phyloP scores from a whole-genome alignment of 2,888 invertebrate species.

The Strigamia transsilvanica region DNA sequence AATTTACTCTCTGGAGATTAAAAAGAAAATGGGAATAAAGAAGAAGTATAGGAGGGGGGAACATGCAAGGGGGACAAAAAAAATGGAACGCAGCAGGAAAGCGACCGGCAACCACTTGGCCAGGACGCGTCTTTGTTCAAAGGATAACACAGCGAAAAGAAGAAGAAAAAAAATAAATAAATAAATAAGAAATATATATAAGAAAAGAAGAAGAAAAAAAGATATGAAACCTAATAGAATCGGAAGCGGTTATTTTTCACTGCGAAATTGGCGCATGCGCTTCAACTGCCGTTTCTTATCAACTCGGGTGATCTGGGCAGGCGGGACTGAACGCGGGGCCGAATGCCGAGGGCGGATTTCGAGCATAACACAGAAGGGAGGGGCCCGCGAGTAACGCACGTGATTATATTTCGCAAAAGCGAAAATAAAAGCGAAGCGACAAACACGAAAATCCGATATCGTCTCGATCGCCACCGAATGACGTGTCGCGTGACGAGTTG shows the following conservation, averaged over 20 bases:
- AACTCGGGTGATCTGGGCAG: slow-evolving; percentile 32
- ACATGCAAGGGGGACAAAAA: too few relatives aligned
- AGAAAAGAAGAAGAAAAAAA: neutral
- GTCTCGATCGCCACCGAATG: neutral
- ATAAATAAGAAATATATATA: slow-evolving; percentile 11
- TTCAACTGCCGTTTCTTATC: slow-evolving; percentile 19
- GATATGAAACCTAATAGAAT: slow-evolving; percentile 48
- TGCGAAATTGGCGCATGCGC: slow-evolving; percentile 48
- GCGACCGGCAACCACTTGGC: slow-evolving; percentile 33
- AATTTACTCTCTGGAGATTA: slow-evolving; percentile 40
- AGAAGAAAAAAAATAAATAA: neutral
- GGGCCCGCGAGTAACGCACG: neutral
- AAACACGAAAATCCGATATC: neutral
- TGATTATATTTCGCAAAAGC: slow-evolving; percentile 18
- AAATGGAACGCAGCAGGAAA: slow-evolving; percentile 32
- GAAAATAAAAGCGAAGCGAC: neutral
- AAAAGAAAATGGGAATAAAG: slow-evolving; percentile 15
- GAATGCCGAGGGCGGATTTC: slow-evolving; percentile 32
- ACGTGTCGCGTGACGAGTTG: slow-evolving; percentile 47
- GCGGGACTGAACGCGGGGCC: slow-evolving; percentile 44
- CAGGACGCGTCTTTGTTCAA: slow-evolving; percentile 36
- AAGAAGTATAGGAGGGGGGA: too few relatives aligned
- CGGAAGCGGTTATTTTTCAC: slow-evolving; percentile 49
- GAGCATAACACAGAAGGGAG: neutral
- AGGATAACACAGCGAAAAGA: neutral